phyloP scores from a whole-genome alignment of 2,888 invertebrate species.

The Halictus ligatus region DNA sequence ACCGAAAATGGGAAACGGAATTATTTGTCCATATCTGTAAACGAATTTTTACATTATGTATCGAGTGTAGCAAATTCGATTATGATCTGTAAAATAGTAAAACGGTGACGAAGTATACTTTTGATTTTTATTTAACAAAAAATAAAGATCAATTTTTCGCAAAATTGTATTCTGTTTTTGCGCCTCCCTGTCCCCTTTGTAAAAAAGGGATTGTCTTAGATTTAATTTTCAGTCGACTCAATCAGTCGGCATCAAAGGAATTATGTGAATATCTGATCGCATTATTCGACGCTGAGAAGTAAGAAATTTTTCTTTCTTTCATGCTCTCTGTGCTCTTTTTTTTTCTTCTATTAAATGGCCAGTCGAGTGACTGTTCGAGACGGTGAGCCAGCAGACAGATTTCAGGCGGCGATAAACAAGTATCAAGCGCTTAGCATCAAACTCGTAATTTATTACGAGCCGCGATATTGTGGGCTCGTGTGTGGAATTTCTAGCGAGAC shows the following conservation, averaged over 20 bases:
- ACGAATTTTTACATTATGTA: too few relatives aligned
- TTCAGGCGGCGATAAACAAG: conserved; percentile 39
- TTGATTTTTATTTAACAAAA: neutral
- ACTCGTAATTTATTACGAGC: conserved; percentile 52
- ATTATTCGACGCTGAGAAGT: neutral
- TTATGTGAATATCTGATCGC: neutral
- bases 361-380: neutral
- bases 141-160: neutral
- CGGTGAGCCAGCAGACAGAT: conserved; percentile 41
- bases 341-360: conserved; percentile 8
- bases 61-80: too few relatives aligned
- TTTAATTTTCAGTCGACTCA: too few relatives aligned
- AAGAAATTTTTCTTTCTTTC: neutral
- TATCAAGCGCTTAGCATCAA: conserved; percentile 54
- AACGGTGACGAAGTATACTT: too few relatives aligned
- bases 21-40: too few relatives aligned
- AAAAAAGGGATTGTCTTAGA: neutral
- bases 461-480: conserved; percentile 38
- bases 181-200: neutral
- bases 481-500: conserved; percentile 30
- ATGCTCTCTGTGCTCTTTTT: neutral
- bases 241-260: neutral
- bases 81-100: too few relatives aligned
- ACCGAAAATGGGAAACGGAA: too few relatives aligned
- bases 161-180: too few relatives aligned